These are phyloP conservation scores for Alethe diademata DNA, from an alignment of 2,113 vertebrate species.

Conservation along the genomic window DNA sequence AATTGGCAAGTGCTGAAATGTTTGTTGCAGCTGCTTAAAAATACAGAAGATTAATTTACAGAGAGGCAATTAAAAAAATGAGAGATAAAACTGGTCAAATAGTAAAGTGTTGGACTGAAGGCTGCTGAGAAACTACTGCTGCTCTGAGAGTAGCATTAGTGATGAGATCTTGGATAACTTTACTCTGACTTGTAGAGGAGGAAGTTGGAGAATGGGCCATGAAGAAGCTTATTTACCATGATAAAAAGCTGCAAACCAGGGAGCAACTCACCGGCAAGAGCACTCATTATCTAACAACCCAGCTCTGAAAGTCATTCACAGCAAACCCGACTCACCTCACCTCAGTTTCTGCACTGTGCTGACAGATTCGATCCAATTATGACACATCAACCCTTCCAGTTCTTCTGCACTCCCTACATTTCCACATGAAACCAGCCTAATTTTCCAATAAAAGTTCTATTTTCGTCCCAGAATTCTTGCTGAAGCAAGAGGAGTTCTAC, in stretches of 20 bases:
- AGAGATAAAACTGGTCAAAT: neutral
- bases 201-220: neutral
- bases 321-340: neutral
- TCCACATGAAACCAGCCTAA: neutral
- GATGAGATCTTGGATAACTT: neutral
- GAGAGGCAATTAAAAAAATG: neutral
- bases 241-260: neutral
- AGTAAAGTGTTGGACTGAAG: neutral
- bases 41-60: neutral
- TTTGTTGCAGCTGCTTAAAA: neutral
- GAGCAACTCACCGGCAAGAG: neutral
- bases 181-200: neutral
- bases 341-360: neutral
- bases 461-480: neutral
- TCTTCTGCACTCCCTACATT: neutral
- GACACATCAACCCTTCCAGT: neutral
- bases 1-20: neutral
- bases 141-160: neutral
- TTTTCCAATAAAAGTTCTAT: neutral
- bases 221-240: neutral
- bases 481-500: neutral
- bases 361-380: rapidly evolving
- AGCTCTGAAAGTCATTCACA: neutral
- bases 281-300: neutral
- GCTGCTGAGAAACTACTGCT: neutral